Conservation (phyloP, 2,797 vertebrate genomes). For the Pyrrhura leucotis region DNA sequence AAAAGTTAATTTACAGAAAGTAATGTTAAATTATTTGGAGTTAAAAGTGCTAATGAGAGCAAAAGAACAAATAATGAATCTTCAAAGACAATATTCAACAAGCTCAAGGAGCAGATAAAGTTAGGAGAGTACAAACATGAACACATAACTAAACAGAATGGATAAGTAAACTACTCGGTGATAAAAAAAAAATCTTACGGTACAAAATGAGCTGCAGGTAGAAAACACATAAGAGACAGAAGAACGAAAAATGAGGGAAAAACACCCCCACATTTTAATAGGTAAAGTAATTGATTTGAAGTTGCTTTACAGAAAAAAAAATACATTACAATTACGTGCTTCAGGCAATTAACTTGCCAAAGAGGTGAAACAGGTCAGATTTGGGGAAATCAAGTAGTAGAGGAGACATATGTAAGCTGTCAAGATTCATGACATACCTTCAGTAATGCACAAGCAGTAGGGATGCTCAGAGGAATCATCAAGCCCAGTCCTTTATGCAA, state of each 20-base stretch:
- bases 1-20: not conserved
- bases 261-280: not conserved
- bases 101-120: not conserved
- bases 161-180: not conserved
- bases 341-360: not conserved
- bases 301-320: not conserved
- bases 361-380: not conserved
- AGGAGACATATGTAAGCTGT: not conserved
- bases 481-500: not conserved
- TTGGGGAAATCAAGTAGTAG: not conserved
- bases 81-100: not conserved
- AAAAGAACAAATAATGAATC: not conserved
- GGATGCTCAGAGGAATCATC: not conserved
- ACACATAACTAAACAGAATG: not conserved
- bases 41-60: not conserved
- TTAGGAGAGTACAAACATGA: not conserved
- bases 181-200: not conserved
- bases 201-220: not conserved
- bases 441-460: not conserved
- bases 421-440: not conserved
- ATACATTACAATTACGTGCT: not conserved
- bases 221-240: not conserved
- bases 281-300: not conserved
- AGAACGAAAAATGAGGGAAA: not conserved
- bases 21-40: not conserved